Percentiles rank a stretch among this genome's conserved stretches.
Evolutionary conservation across 2,888 invertebrate genomes (phyloP).

Genomic region (Ametastegia equiseti): DNA sequence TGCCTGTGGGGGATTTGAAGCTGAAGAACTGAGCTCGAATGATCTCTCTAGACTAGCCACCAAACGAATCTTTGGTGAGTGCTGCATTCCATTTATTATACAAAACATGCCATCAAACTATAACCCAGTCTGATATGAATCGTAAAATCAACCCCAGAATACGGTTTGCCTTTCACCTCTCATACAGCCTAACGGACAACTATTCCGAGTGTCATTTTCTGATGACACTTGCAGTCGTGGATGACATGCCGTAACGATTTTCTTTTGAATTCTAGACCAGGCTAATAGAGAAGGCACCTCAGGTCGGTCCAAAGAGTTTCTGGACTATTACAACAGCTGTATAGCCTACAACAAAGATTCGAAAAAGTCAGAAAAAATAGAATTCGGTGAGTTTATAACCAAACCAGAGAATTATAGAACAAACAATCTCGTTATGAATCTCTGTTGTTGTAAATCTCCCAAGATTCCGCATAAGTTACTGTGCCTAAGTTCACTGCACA

Average conservation of each 20-base stretch:
- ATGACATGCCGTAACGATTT: neutral
- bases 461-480: neutral
- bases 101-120: neutral
- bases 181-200: no score
- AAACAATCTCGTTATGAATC: neutral
- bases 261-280: constrained; percentile 51
- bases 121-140: neutral
- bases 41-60: constrained; percentile 55
- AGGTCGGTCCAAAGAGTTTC: neutral
- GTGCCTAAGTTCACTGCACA: neutral
- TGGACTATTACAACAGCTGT: constrained; percentile 63
- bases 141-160: neutral
- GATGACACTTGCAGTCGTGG: neutral
- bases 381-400: constrained; percentile 57
- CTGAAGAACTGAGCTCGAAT: constrained; percentile 56
- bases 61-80: constrained; percentile 61
- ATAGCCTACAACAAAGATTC: constrained; percentile 57
- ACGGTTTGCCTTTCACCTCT: no score
- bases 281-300: constrained; percentile 52
- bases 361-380: constrained; percentile 52
- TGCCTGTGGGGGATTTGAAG: constrained; percentile 65
- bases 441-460: neutral
- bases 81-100: constrained; percentile 7
- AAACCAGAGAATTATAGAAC: neutral
- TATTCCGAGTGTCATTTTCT: neutral